These are phyloP conservation scores for Sciurus niger DNA, from an alignment of 2,113 vertebrate species.

Conservation along the genomic window DNA sequence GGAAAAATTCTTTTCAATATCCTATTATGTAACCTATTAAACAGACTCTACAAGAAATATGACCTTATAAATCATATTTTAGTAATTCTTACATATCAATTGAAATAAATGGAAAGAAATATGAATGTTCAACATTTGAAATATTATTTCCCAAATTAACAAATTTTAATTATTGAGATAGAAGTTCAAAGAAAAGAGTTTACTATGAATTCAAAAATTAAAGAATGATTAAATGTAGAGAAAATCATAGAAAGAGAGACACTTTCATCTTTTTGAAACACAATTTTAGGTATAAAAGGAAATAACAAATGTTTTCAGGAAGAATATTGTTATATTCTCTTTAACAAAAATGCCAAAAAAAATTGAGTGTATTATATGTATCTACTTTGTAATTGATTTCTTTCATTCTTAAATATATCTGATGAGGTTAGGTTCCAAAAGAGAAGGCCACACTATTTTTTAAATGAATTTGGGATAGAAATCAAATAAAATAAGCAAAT, in stretches of 20 bases:
- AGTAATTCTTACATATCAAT: background rate
- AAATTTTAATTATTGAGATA: slow-evolving; percentile 29
- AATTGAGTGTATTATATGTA: background rate
- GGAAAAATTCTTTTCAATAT: background rate
- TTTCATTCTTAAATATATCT: background rate
- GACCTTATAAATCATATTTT: background rate
- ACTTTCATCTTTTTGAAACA: background rate
- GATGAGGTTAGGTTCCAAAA: background rate
- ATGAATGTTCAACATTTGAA: background rate
- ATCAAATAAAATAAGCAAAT: background rate
- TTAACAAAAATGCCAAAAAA: background rate
- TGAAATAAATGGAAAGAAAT: slow-evolving; percentile 8
- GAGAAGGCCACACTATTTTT: background rate
- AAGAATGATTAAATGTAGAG: background rate
- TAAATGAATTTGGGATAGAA: background rate
- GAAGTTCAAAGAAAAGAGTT: background rate
- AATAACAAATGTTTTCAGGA: background rate
- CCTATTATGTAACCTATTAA: background rate
- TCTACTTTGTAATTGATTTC: background rate
- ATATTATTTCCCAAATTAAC: slow-evolving; percentile 7
- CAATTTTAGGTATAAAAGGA: background rate
- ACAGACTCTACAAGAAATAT: background rate
- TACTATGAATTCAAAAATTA: background rate
- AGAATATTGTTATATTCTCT: background rate
- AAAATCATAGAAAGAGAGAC: background rate